A percentile compares a stretch with the other conserved stretches of the same genome.
Conservation (phyloP, 2,888 invertebrate genomes). For the Chrysodeixis includens region DNA sequence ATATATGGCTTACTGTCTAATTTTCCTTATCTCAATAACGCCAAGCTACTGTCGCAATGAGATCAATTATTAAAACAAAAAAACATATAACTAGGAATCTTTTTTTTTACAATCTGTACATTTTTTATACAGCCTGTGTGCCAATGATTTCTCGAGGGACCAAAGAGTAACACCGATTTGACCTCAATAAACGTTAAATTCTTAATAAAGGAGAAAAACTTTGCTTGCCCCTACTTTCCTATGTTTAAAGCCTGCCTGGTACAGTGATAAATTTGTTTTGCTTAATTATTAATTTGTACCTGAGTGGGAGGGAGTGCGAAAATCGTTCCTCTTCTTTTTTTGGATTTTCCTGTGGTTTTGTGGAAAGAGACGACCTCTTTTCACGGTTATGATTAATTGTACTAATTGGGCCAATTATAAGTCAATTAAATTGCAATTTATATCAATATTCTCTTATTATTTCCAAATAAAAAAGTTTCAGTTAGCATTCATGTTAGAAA, state of each 20-base stretch:
- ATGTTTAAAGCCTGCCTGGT: slow-evolving; percentile 41
- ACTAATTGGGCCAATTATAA: too few species aligned
- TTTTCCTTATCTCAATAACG: neutral
- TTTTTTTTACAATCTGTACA: slow-evolving; percentile 58
- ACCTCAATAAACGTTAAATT: slow-evolving; percentile 71
- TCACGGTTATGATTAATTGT: too few species aligned
- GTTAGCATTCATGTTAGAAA: too few species aligned
- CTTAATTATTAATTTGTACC: slow-evolving; percentile 44
- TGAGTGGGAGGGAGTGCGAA: neutral
- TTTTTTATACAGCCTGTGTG: slow-evolving; percentile 56
- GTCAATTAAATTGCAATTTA: too few species aligned
- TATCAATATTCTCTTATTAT: too few species aligned
- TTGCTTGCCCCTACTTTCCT: slow-evolving; percentile 27
- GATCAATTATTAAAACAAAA: slow-evolving; percentile 49
- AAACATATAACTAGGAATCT: slow-evolving; percentile 48
- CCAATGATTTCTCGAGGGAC: slow-evolving; percentile 70
- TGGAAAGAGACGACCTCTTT: neutral
- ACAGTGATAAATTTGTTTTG: slow-evolving; percentile 46
- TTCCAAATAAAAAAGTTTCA: too few species aligned
- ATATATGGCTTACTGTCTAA: too few species aligned
- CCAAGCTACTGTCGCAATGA: slow-evolving; percentile 32
- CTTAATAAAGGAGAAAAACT: slow-evolving; percentile 68
- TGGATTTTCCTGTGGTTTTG: neutral
- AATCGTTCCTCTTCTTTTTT: neutral
- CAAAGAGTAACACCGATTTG: slow-evolving; percentile 51